phyloP scores from a whole-genome alignment of 2,113 vertebrate genomes.

The Sylvilagus bachmani region DNA sequence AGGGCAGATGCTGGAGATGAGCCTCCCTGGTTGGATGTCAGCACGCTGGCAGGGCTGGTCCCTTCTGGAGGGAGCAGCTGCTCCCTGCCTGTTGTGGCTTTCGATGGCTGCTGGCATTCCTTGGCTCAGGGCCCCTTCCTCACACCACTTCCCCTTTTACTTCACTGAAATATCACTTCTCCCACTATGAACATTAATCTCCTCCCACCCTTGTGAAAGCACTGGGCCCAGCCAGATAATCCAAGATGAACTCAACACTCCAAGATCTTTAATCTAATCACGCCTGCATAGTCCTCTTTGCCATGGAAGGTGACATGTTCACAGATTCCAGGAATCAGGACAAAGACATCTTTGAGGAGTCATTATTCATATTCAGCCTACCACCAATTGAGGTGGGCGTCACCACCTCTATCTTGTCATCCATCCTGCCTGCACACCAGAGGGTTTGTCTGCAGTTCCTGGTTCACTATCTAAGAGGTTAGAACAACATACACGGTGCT shows the following conservation, averaged over 20 bases:
- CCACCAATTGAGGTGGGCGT: not conserved
- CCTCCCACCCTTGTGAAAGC: not conserved
- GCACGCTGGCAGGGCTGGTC: not conserved
- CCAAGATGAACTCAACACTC: not conserved
- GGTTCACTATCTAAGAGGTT: too few species aligned
- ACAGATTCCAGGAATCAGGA: not conserved
- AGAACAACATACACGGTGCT: too few species aligned
- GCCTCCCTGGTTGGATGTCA: not conserved
- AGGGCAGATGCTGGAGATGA: not conserved
- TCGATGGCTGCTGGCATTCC: not conserved
- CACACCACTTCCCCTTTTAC: not conserved
- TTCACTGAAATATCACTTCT: not conserved
- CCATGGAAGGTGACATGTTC: not conserved
- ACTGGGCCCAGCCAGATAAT: not conserved
- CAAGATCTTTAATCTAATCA: not conserved
- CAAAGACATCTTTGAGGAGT: not conserved
- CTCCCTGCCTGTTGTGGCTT: not conserved
- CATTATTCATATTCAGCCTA: too few species aligned
- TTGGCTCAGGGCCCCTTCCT: not conserved
- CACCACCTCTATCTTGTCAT: rapidly evolving
- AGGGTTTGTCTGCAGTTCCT: too few species aligned
- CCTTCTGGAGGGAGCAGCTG: not conserved
- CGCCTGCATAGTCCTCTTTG: not conserved
- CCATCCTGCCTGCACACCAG: not conserved
- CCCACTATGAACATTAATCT: not conserved